These are phyloP conservation scores for Artibeus jamaicensis DNA, from an alignment of 2,797 vertebrate genomes.

Conservation along the genomic window DNA sequence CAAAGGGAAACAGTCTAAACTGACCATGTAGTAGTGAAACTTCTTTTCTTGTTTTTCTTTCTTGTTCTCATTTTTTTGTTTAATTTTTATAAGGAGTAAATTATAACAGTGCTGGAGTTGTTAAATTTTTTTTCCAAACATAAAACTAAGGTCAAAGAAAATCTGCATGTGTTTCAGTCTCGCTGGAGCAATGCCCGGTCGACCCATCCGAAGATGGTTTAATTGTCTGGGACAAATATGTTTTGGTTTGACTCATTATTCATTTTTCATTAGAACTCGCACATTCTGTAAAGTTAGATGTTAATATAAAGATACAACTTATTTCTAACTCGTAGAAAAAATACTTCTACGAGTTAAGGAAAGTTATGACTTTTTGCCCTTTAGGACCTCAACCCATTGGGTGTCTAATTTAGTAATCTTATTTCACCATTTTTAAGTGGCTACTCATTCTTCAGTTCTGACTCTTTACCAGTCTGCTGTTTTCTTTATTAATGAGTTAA, in stretches of 20 bases:
- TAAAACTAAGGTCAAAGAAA: neutral
- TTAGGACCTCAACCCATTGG: neutral
- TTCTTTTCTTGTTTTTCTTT: neutral
- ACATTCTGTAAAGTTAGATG: neutral
- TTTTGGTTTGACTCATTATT: neutral
- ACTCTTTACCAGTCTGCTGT: neutral
- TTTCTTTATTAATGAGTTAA: neutral
- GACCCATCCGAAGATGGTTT: fast-evolving
- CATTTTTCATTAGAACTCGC: neutral
- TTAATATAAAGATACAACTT: neutral
- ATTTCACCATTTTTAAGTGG: neutral
- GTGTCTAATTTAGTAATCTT: neutral
- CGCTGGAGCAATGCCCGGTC: too few relatives aligned
- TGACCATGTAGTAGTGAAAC: neutral
- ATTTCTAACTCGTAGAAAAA: neutral
- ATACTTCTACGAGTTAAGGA: neutral
- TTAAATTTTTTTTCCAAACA: neutral
- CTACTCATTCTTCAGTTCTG: neutral
- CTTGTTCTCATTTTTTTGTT: neutral
- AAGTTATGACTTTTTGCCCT: neutral
- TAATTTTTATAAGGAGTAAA: neutral
- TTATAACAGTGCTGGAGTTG: neutral
- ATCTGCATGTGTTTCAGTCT: neutral
- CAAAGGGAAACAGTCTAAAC: neutral
- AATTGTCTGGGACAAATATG: neutral